Evolutionary conservation across 2,888 invertebrate species (phyloP).

Genomic region (Sesia bembeciformis): DNA sequence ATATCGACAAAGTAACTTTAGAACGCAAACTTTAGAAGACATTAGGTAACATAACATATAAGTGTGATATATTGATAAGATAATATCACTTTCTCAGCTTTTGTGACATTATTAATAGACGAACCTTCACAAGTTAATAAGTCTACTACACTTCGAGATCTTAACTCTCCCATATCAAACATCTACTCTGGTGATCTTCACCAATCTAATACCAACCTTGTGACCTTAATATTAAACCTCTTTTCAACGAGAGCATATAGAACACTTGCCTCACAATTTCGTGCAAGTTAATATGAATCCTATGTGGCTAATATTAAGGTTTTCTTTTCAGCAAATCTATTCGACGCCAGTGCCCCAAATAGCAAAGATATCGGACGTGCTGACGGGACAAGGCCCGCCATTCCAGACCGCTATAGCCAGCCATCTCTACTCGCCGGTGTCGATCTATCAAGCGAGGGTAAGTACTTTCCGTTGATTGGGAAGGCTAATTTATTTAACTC

Average conservation of each 20-base stretch:
- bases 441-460: slow-evolving; percentile 49
- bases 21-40: no score
- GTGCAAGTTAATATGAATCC: no score
- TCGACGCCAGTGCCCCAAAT: slow-evolving; percentile 31
- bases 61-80: no score
- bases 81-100: neutral
- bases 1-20: no score
- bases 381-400: slow-evolving; percentile 40
- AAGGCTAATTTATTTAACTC: neutral
- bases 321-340: slow-evolving; percentile 18
- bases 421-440: slow-evolving; percentile 49
- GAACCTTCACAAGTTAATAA: neutral
- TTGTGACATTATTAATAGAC: neutral
- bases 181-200: neutral
- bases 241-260: no score
- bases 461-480: slow-evolving; percentile 10
- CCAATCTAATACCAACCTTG: neutral
- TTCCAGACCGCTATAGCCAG: slow-evolving; percentile 46
- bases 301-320: neutral
- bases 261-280: no score
- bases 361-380: slow-evolving; percentile 54
- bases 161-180: neutral
- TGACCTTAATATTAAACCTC: neutral
- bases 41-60: no score
- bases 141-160: neutral